A percentile compares a stretch with the other conserved stretches of the same genome.
These are phyloP conservation scores for Orestias chungarensis DNA, from an alignment of 2,797 vertebrate genomes.

Conservation along the genomic window DNA sequence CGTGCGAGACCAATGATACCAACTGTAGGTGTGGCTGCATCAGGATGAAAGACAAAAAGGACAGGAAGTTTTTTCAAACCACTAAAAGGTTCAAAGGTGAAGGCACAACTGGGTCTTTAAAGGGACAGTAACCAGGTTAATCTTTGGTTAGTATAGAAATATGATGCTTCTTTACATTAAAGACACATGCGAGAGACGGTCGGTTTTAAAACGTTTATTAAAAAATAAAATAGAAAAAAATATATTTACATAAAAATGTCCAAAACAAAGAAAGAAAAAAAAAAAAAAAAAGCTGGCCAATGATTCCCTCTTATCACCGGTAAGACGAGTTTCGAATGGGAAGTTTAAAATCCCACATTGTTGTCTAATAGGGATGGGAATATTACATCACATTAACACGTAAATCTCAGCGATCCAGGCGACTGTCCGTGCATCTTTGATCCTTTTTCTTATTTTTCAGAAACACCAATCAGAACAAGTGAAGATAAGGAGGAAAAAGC, in stretches of 20 bases:
- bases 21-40: too few species aligned
- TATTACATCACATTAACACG: constrained; percentile 67
- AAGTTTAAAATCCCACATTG: constrained; percentile 77
- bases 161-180: background rate
- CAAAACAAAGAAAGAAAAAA: constrained; percentile 62
- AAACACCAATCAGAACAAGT: constrained; percentile 13
- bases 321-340: constrained; percentile 53
- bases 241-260: constrained; percentile 99
- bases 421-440: constrained; percentile 19
- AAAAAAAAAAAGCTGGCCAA: constrained; percentile 66
- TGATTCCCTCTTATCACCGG: constrained; percentile 58
- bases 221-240: constrained; percentile 98
- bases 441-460: background rate
- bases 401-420: constrained; percentile 54
- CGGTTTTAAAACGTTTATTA: constrained; percentile 96
- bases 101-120: too few species aligned
- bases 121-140: too few species aligned
- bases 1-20: too few species aligned
- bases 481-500: constrained; percentile 12
- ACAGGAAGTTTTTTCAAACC: background rate
- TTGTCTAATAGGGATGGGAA: constrained; percentile 49
- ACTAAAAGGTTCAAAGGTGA: too few species aligned
- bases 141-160: background rate
- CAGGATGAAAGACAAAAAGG: too few species aligned
- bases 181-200: constrained; percentile 31